Evolutionary conservation across 1,140 invertebrate species (phyloP), one percentile per base, ranked within the genome.

Genomic region (Lucilia cuprina): DNA sequence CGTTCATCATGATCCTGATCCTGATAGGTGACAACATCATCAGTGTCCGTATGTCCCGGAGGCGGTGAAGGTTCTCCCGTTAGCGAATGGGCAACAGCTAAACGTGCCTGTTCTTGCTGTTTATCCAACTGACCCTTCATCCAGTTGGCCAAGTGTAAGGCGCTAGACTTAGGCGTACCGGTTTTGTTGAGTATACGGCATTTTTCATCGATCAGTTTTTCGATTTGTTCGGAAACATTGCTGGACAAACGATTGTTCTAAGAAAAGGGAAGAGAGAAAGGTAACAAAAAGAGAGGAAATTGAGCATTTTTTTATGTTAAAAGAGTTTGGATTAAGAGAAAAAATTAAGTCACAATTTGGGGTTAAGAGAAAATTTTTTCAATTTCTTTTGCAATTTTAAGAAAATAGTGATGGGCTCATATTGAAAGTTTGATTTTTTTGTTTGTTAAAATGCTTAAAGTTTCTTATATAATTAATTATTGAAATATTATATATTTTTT

Each of bases 111-210:
- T 49, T 91, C 88, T 83, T 91, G 89, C 77, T 91, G 85, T 55
- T 89, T 88, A 84, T 92, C 91, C 83, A 94, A 88, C 84, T 94
- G 93, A 0, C 93, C 93, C 86, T 93, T 93, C 91, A 95, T 95
- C 94, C 94, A 95, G 86, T 95, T 94, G 60, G 94, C 94, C 86
- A 95, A 88, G 85, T 95, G 94, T 85, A 94, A 83, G 55, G 93
- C 91, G 88, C 93, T 92, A 84, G 92, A 92, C 86, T 93, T 94
- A 88, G 93, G 90, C 84, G 93, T 90, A 86, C 92, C 89, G 70
- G 92, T 92, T 87, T 94, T 94, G 83, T 93, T 93, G 25, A 94
- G 87, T 80, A 93, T 93, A 77, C 93, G 93, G 86, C 93, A 94
- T 83, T 93, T 92, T 85, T 93, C 92, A 85, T 94, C 93, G 83